Evolutionary conservation across 2,797 vertebrate species (phyloP), one percentile per base, ranked within the genome.

Genomic region (Helarctos malayanus): DNA sequence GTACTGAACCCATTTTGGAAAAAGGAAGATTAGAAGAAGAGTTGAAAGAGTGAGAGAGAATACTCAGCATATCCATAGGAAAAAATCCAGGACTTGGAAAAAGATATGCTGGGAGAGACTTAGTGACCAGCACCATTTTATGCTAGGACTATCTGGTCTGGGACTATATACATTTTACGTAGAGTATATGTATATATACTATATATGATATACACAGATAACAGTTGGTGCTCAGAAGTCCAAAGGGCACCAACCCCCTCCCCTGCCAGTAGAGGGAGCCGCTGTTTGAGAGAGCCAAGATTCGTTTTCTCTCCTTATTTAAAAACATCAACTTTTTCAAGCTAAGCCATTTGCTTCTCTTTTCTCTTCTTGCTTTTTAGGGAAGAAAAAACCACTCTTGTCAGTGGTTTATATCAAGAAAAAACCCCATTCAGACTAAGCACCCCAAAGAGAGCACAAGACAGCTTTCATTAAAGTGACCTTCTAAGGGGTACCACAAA

Each of bases 351-450:
- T 96, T 97, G 25, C 96, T 98, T 96, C 88, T 98, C 91, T 98
- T 97, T 85, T 97, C 68, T 76, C 38, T 95, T 92, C 95, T 98
- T 97, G 63, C n/a, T 97, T 97, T 80, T 91, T 52, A 87, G 86
- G 75, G 75, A 98, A 56, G 7, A 97, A 76, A 47, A 97, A 88
- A 84, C 56, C 56, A 56, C 75, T 97, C 97, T 90, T 97, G 12
- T 96, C 95, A 95, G 57, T 98, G 96, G 97, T 98, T 97, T 65
- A 3, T 96, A 90, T 78, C 97, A 96, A 89, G 87, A 91, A 98
- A 98, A 61, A 61, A 4, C 7, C 13, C 23, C 15, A 73, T 47
- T 90, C 19, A 80, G 32, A 38, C 49, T 92, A 93, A 98, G 96
- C 59, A 97, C 90, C 94, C 83, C 81, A 98, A 98, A 96, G 68